phyloP scores from a whole-genome alignment of 1,140 invertebrate species.

The Drosophila arawakana region DNA sequence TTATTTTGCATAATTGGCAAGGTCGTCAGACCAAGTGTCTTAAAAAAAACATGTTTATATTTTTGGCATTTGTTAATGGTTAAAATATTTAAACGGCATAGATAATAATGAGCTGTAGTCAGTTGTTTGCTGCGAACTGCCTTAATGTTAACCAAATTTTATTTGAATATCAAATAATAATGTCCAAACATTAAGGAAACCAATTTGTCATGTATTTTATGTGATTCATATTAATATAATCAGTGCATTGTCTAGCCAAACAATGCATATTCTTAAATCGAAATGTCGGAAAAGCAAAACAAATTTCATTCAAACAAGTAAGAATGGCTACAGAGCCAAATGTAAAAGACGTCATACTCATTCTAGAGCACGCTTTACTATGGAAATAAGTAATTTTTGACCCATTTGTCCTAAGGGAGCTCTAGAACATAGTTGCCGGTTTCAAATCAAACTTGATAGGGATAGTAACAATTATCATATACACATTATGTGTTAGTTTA shows the following conservation, averaged over 20 bases:
- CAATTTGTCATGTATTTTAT: slow-evolving; percentile 5
- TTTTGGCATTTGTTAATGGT: slow-evolving; percentile 7
- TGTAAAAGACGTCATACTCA: no score
- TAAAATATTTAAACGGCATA: slow-evolving; percentile 14
- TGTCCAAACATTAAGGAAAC: slow-evolving; percentile 19
- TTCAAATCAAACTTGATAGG: no score
- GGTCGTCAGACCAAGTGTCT: slow-evolving; percentile 44
- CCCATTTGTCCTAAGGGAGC: no score
- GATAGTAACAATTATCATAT: no score
- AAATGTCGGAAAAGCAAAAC: no score
- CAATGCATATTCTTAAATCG: neutral
- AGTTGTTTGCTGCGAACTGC: slow-evolving; percentile 14
- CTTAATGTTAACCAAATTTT: slow-evolving; percentile 8
- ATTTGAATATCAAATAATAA: slow-evolving; percentile 22
- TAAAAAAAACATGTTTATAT: slow-evolving; percentile 29
- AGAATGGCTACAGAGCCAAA: no score
- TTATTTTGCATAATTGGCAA: slow-evolving; percentile 56
- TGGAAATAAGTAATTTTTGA: no score
- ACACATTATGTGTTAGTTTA: no score
- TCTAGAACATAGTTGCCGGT: no score
- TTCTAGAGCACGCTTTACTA: no score
- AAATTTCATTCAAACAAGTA: no score
- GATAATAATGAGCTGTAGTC: slow-evolving; percentile 19
- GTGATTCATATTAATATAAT: slow-evolving; percentile 6
- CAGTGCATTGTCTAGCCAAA: neutral